Evolutionary conservation across 2,797 vertebrate genomes (phyloP), one percentile per base, ranked within the genome.

Genomic region (Sebastes hubbsi): DNA sequence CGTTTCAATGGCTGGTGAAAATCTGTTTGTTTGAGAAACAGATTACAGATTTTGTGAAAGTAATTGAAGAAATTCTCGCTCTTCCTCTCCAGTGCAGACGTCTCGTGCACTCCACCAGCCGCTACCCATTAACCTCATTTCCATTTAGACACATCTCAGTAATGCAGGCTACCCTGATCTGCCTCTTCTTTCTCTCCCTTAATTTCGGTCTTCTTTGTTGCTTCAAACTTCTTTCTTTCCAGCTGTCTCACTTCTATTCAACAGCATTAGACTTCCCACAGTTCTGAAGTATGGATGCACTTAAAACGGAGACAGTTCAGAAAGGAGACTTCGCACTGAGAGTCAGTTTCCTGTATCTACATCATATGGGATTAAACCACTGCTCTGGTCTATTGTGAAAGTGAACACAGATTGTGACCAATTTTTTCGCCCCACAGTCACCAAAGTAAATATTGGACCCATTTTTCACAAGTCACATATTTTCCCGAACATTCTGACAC

Each of bases 111-210:
- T 55, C 34, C 59, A 42, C 25, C 62, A 76, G 67, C 63, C 61
- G 16, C 69, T 75, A 36, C 25, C 65, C 75, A 78, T 83, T 77
- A 78, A 77, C 61, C 76, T 89, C 56, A 87, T 88, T 88, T 89
- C 73, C 86, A 88, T 80, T 85, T 71, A 76, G 75, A 84, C 62
- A 66, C 75, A 70, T 68, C 81, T 60, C 81, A 77, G 66, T 58
- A 70, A 49, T 4, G 34, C 81, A 64, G 49, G 63, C n/a, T 29
- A 9, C 32, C 42, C 65, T 9, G 67, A 30, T 63, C 52, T 34
- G 42, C 54, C 58, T 81, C 49, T 56, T 73, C 52, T 84, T 58
- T 61, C 67, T 38, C 16, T 20, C 34, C 34, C 16, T 75, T 71
- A 55, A 29, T 72, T 75, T 11, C 22, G 22, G 22, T 75, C 34